A percentile compares a stretch with the other conserved stretches of the same genome.
Evolutionary conservation across 2,113 vertebrate genomes (phyloP).

Genomic region (Syngnathus floridae): DNA sequence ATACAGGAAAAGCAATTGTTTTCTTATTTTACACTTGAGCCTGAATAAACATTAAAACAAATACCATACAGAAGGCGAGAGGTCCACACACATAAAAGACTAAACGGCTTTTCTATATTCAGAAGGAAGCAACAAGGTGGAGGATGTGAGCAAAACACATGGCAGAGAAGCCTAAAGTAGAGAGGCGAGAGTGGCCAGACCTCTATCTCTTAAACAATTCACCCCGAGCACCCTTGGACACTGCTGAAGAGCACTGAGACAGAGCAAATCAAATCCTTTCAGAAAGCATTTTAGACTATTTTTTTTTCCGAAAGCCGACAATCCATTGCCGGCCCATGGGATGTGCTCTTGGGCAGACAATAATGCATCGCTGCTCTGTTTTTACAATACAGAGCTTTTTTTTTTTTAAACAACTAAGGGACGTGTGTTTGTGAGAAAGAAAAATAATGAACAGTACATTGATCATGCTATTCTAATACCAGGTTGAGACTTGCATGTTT

Average conservation of each 20-base stretch:
- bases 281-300: constrained; percentile 28
- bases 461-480: constrained; percentile 40
- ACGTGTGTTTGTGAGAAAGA: constrained; percentile 10
- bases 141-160: constrained; percentile 11
- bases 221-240: constrained; percentile 27
- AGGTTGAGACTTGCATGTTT: constrained; percentile 37
- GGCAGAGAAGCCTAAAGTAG: constrained; percentile 18
- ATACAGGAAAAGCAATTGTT: not conserved
- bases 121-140: constrained; percentile 7
- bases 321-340: constrained; percentile 8
- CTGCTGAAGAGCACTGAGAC: constrained; percentile 21
- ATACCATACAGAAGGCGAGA: not conserved
- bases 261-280: constrained; percentile 35
- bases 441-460: constrained; percentile 28
- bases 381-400: constrained; percentile 12
- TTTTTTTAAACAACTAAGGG: not conserved
- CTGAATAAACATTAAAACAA: constrained; percentile 8
- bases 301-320: constrained; percentile 5
- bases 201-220: constrained; percentile 32
- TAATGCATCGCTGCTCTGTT: constrained; percentile 23
- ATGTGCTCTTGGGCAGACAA: constrained; percentile 11
- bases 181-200: constrained; percentile 35
- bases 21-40: not conserved
- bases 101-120: constrained; percentile 1
- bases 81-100: constrained; percentile 11